Conservation (phyloP, 2,113 vertebrate genomes). For the Larimichthys polyactis region DNA sequence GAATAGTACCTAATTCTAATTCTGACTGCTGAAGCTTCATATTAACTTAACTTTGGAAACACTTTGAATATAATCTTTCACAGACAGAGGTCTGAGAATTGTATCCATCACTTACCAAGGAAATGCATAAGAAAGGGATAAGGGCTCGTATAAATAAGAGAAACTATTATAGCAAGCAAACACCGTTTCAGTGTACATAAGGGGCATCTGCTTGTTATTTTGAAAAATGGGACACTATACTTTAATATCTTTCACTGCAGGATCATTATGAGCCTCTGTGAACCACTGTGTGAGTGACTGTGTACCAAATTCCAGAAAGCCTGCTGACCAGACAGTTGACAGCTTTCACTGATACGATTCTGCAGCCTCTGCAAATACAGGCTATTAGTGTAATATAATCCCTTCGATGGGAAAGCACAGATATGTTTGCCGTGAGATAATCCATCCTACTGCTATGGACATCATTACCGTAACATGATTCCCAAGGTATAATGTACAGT, state of each 20-base stretch:
- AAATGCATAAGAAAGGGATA: background rate
- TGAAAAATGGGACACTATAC: background rate
- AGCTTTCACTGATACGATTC: conserved; percentile 45
- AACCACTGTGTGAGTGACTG: conserved; percentile 63
- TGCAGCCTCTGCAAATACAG: conserved; percentile 60
- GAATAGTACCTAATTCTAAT: background rate
- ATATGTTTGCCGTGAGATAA: conserved; percentile 39
- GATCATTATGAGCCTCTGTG: conserved; percentile 53
- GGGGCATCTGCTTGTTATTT: background rate
- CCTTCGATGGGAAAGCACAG: conserved; percentile 32
- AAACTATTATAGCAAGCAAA: background rate
- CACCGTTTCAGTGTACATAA: background rate
- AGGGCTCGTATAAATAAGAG: background rate
- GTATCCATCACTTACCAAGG: background rate
- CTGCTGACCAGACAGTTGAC: conserved; percentile 48
- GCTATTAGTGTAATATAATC: conserved; percentile 64
- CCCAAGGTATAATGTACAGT: conserved; percentile 41
- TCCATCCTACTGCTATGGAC: conserved; percentile 53
- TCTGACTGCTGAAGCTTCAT: background rate
- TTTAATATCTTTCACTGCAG: background rate
- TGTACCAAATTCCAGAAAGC: conserved; percentile 77
- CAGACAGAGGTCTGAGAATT: background rate
- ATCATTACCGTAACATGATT: conserved; percentile 59
- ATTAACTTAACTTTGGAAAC: background rate
- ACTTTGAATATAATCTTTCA: background rate